A percentile compares a stretch with the other conserved stretches of the same genome.
Evolutionary conservation across 2,888 invertebrate genomes (phyloP).

Genomic region (Peribatodes rhomboidaria): DNA sequence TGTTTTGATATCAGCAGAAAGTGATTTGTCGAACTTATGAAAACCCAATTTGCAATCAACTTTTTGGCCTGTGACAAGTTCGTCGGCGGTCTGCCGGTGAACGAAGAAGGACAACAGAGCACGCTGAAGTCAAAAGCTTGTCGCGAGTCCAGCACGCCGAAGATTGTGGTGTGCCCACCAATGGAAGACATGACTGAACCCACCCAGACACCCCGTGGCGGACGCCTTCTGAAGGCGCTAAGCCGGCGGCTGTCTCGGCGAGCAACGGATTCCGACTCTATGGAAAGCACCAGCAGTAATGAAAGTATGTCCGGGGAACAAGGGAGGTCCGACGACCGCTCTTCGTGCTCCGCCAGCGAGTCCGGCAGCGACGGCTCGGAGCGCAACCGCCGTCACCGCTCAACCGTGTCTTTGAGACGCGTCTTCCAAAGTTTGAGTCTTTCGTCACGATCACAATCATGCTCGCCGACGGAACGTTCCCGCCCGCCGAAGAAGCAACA

Average conservation of each 20-base stretch:
- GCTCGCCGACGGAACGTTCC: constrained; percentile 82
- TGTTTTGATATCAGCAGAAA: constrained; percentile 53
- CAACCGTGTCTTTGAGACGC: constrained; percentile 89
- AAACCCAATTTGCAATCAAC: constrained; percentile 72
- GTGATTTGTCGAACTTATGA: constrained; percentile 69
- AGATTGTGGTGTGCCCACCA: constrained; percentile 82
- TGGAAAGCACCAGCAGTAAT: constrained; percentile 80
- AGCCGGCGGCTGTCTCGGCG: constrained; percentile 88
- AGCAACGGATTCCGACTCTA: constrained; percentile 75
- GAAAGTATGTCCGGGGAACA: constrained; percentile 76
- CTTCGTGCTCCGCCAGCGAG: constrained; percentile 87
- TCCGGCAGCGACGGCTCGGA: constrained; percentile 88
- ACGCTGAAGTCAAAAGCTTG: constrained; percentile 59
- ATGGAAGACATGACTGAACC: constrained; percentile 85
- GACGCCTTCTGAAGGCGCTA: constrained; percentile 89
- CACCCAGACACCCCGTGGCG: constrained; percentile 85
- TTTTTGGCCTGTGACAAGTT: constrained; percentile 72
- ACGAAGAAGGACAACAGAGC: constrained; percentile 61
- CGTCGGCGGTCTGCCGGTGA: constrained; percentile 67
- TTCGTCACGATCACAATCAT: constrained; percentile 88
- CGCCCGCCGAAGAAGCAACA: constrained; percentile 86
- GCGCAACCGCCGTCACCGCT: constrained; percentile 79
- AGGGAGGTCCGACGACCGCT: constrained; percentile 73
- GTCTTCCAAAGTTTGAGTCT: constrained; percentile 90
- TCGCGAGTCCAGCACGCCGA: constrained; percentile 74